These are phyloP conservation scores for Acrobasis repandana DNA, from an alignment of 2,888 invertebrate genomes.

Conservation along the genomic window DNA sequence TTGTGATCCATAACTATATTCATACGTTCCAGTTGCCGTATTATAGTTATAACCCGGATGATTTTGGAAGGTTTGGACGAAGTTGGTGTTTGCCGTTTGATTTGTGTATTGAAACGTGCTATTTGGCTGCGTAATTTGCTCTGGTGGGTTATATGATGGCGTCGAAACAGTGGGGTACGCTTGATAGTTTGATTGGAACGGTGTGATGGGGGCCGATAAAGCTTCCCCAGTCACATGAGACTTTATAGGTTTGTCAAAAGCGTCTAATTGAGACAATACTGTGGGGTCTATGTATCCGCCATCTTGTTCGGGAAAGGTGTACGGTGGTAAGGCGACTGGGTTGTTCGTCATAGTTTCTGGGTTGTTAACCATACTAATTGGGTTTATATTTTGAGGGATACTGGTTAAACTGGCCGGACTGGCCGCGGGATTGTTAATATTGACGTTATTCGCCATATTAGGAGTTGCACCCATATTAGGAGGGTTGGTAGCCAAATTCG, in stretches of 20 bases:
- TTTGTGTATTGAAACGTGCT: constrained; percentile 45
- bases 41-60: constrained; percentile 86
- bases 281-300: constrained; percentile 30
- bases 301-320: constrained; percentile 29
- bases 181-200: constrained; percentile 42
- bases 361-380: constrained; percentile 12
- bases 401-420: not conserved
- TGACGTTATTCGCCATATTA: not conserved
- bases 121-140: constrained; percentile 30
- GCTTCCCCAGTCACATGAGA: constrained; percentile 74
- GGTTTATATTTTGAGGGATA: constrained; percentile 7
- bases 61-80: constrained; percentile 66
- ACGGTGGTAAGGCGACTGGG: constrained; percentile 5
- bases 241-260: constrained; percentile 69
- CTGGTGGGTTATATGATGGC: not conserved
- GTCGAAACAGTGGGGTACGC: constrained; percentile 16
- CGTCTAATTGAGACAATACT: constrained; percentile 56
- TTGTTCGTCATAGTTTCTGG: constrained; percentile 6
- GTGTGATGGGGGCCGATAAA: constrained; percentile 40
- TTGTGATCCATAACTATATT: constrained; percentile 85
- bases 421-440: not conserved
- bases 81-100: constrained; percentile 44
- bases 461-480: not conserved
- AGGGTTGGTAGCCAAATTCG: constrained; percentile 1
- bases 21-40: constrained; percentile 78